Evolutionary conservation across 2,113 vertebrate species (phyloP), one percentile per base, ranked within the genome.

Genomic region (Microcebus murinus): DNA sequence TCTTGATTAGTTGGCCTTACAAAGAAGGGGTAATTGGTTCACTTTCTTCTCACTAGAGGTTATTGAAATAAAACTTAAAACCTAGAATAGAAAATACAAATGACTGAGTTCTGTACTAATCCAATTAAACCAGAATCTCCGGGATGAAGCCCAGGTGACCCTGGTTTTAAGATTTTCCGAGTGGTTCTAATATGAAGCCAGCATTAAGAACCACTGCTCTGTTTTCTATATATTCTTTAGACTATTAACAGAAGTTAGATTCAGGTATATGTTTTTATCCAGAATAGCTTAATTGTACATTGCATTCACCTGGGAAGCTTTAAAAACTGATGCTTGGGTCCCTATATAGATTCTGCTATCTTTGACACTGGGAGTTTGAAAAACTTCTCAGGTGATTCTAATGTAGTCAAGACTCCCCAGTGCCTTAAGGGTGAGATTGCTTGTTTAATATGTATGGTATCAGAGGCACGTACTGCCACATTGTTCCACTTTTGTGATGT

Each of bases 61-160:
- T 95, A 90, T n/a, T 96, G 93, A 95, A 93, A 50, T 93, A 83
- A 87, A 95, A 82, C 57, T 57, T 83, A 65, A 92, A 34, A 15
- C 34, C 50, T 79, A 52, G 91, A 73, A 87, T 61, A 91, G 71
- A 92, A 82, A 93, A 92, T 11, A 57, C 1, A 4, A 1, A 70
- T 42, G 9, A 29, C 11, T 9, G 45, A 48, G 63, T 84, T 76
- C 61, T 45, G 67, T 25, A 29, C 7, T 31, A 50, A 85, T 48
- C 57, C 55, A 87, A 31, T 89, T 82, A 88, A 39, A 55, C 71
- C 50, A 63, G 74, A 92, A 55, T 86, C 48, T 0, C 25, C 31
- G 52, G 27, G 50, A 77, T 34, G 12, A 87, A 74, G 63, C 36
- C n/a, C 70, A 87, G 34, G 29, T 55, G 65, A 25, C 8, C 18